Conservation (phyloP, 2,888 invertebrate genomes). For the Fragum fragum region DNA sequence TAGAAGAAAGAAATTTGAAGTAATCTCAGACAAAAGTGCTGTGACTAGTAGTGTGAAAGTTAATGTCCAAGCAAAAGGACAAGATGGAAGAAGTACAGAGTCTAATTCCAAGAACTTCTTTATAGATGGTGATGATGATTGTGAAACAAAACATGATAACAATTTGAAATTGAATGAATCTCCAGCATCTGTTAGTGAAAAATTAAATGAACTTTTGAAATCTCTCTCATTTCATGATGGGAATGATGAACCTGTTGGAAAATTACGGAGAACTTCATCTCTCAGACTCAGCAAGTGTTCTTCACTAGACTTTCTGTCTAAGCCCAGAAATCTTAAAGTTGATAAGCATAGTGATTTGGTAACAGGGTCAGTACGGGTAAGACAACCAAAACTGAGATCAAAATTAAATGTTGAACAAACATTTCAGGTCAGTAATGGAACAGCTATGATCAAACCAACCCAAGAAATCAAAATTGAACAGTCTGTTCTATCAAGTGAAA, state of each 20-base stretch:
- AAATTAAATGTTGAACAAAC: slow-evolving; percentile 54
- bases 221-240: slow-evolving; percentile 73
- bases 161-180: slow-evolving; percentile 53
- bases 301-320: slow-evolving; percentile 60
- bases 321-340: slow-evolving; percentile 32
- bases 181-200: slow-evolving; percentile 82
- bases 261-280: slow-evolving; percentile 70
- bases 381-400: slow-evolving; percentile 51
- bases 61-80: slow-evolving; percentile 13
- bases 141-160: neutral
- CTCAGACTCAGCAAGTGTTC: slow-evolving; percentile 62
- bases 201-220: slow-evolving; percentile 77
- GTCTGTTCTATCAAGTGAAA: slow-evolving; percentile 10
- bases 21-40: slow-evolving; percentile 4
- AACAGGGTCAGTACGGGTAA: slow-evolving; percentile 59
- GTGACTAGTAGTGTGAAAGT: neutral
- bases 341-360: slow-evolving; percentile 55
- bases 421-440: slow-evolving; percentile 22
- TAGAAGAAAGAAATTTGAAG: slow-evolving; percentile 63
- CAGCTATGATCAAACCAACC: slow-evolving; percentile 36
- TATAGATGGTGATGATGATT: slow-evolving; percentile 4
- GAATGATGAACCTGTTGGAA: slow-evolving; percentile 57
- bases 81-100: neutral
- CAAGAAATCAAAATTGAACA: slow-evolving; percentile 43
- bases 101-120: neutral